Evolutionary conservation across 2,113 vertebrate species (phyloP), one percentile per base, ranked within the genome.

Genomic region (Crotalus horridus): DNA sequence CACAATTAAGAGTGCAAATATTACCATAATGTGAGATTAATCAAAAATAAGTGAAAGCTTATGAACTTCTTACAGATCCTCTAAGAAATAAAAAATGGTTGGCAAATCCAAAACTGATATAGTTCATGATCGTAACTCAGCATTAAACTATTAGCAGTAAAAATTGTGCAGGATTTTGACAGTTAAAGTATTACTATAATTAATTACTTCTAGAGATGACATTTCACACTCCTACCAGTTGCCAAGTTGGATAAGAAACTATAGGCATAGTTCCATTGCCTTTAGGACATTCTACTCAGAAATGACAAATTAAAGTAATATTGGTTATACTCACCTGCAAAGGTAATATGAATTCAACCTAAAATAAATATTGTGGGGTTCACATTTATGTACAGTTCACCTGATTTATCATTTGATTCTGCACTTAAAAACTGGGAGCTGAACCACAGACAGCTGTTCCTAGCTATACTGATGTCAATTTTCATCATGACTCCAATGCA

Each of bases 181-280:
- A 85, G 11, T 48, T 48, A 54, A 91, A 46, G 26, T 48, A 29
- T 11, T 61, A 43, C 51, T 61, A 58, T 43, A 91, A 91, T 87
- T 21, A 33, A 59, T 87, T 87, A 91, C 10, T 61, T 61, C 55
- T 91, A 91, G 87, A 91, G 20, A 17, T 87, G 59, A 91, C n/a
- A 17, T 46, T 91, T 56, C 48, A 4, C 23, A 53, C 26, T 87
- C 29, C 43, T 85, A 33, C 9, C 24, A 11, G 9, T 61, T 87
- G 48, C 51, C 81, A 87, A 51, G 2, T 29, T 51, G 74, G 43
- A 61, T 61, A 43, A 61, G 43, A 61, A 86, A 61, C 48, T n/a
- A 59, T 59, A 48, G 43, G 23, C 55, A 58, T n/a, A 90, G 48
- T 24, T 12, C 29, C n/a, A 29, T 33, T 55, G 33, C 33, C 33